Evolutionary conservation across 2,888 invertebrate genomes (phyloP).

Genomic region (Adela reaumurella): DNA sequence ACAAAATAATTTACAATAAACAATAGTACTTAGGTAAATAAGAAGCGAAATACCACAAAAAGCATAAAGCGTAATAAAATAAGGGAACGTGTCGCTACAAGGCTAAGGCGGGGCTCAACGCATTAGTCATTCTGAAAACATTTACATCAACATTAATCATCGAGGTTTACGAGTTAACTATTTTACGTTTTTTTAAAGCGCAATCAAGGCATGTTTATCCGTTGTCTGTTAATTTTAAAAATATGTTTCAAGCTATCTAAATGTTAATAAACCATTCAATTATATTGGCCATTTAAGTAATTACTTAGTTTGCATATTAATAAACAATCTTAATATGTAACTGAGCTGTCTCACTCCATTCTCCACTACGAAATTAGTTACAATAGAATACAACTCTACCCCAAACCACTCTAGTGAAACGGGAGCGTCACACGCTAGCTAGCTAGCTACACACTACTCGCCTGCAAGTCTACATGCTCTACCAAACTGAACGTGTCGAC

Average conservation of each 20-base stretch:
- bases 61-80: slow-evolving; percentile 32
- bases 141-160: too few relatives aligned
- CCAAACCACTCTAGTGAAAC: not conserved
- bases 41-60: slow-evolving; percentile 51
- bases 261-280: too few relatives aligned
- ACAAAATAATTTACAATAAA: slow-evolving; percentile 1
- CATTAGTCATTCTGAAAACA: too few relatives aligned
- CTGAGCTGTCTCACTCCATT: not conserved
- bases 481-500: not conserved
- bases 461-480: not conserved
- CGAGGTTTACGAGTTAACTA: too few relatives aligned
- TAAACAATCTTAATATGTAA: not conserved
- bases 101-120: not conserved
- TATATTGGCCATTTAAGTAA: not conserved
- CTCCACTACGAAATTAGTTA: not conserved
- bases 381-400: not conserved
- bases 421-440: not conserved
- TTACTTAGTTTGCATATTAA: not conserved
- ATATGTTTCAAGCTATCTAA: too few relatives aligned
- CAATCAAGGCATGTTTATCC: too few relatives aligned
- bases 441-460: too few relatives aligned
- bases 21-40: slow-evolving; percentile 20
- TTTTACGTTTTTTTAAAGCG: too few relatives aligned
- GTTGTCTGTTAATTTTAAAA: too few relatives aligned
- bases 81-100: not conserved